Conservation (phyloP, 2,113 vertebrate species). For the Xiphias gladius region DNA sequence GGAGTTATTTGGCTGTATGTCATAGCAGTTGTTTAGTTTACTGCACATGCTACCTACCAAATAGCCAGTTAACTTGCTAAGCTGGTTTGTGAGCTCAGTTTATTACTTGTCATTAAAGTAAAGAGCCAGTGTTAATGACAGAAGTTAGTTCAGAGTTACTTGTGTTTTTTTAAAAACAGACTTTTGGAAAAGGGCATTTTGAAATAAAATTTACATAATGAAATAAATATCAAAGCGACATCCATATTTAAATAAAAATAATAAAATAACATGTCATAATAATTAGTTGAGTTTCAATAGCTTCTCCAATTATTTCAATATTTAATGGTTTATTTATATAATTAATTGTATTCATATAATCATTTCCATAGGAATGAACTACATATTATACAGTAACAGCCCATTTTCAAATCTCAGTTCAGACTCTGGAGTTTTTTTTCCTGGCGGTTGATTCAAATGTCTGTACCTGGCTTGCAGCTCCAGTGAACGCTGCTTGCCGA, state of each 20-base stretch:
- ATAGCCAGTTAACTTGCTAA: not conserved
- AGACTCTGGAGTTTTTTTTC: not conserved
- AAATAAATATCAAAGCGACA: too few relatives aligned
- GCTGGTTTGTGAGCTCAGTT: not conserved
- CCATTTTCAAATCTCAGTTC: not conserved
- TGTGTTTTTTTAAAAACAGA: too few relatives aligned
- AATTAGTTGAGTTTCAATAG: too few relatives aligned
- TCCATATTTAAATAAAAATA: too few relatives aligned
- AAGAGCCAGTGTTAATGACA: not conserved
- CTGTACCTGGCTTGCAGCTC: conserved; percentile 93
- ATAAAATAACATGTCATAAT: too few relatives aligned
- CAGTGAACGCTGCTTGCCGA: conserved; percentile 91
- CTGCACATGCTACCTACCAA: not conserved
- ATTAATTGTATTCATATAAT: too few relatives aligned
- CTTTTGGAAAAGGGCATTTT: too few relatives aligned
- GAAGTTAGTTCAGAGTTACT: too few relatives aligned
- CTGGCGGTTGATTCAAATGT: not conserved
- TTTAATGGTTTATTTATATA: too few relatives aligned
- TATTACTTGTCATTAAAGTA: not conserved
- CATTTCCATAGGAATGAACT: too few relatives aligned
- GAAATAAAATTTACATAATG: not conserved
- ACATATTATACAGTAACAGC: not conserved
- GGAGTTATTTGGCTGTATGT: not conserved
- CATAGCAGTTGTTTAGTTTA: not conserved
- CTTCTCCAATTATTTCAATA: too few relatives aligned